Evolutionary conservation across 2,797 vertebrate species (phyloP).

Genomic region (Leptoclinus maculatus): DNA sequence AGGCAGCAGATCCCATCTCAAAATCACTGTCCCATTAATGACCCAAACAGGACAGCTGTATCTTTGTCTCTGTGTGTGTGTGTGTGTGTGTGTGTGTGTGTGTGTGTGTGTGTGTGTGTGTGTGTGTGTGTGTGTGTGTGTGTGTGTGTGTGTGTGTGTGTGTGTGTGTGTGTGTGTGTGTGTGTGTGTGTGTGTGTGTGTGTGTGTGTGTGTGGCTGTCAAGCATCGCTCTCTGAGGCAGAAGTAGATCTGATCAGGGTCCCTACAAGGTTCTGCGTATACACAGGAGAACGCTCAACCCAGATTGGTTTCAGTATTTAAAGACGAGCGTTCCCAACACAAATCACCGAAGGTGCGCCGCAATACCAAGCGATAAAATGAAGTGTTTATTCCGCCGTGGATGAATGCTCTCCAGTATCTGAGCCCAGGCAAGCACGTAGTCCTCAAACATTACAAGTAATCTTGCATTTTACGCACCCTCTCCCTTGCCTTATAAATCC

Average conservation of each 20-base stretch:
- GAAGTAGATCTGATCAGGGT: constrained; percentile 18
- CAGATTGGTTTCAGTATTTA: constrained; percentile 21
- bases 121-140: no score
- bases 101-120: background rate
- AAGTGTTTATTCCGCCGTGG: constrained; percentile 56
- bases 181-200: background rate
- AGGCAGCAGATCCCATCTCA: constrained; percentile 56
- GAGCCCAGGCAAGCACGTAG: constrained; percentile 42
- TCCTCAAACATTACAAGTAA: constrained; percentile 63
- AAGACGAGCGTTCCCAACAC: constrained; percentile 5
- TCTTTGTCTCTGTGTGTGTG: background rate
- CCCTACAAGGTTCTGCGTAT: background rate
- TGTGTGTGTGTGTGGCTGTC: constrained; percentile 2
- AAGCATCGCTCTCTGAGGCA: background rate
- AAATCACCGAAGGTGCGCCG: constrained; percentile 25
- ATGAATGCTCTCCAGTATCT: constrained; percentile 41
- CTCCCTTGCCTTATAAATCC: constrained; percentile 54
- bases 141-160: background rate
- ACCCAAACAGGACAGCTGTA: constrained; percentile 27
- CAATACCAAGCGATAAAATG: constrained; percentile 24
- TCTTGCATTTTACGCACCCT: constrained; percentile 56
- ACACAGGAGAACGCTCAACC: constrained; percentile 1
- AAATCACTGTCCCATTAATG: constrained; percentile 51
- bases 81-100: no score
- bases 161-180: background rate